Base-by-base conservation (phyloP, 2,888 invertebrate species). In the Drepanosiphum platanoidis region DNA sequence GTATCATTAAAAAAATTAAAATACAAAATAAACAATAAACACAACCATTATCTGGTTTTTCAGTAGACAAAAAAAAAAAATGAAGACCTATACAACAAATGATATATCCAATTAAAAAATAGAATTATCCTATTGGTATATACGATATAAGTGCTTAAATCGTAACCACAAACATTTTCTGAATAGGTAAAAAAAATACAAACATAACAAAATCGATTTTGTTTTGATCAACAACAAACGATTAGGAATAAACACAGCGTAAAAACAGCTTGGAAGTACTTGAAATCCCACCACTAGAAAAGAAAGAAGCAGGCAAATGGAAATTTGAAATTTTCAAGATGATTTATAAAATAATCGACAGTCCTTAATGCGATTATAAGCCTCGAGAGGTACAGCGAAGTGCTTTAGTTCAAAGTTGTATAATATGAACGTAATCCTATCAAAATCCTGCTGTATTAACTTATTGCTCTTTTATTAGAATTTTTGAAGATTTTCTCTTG, bases 361-460 rank as follows among this genome's bases (percentile, higher is more conserved):
- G 58, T 27, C 58, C 18, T 30, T 81, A 71, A 81, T 81, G 71
- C 71, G 36, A 71, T 71, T 81, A 58, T 71, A 71, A 61, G 58
- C 58, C 70, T 70, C 36, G 30, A 71, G 70, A 39, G 27, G 27
- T n/a, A 32, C 32, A 34, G 70, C 9, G 36, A 70, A 80, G 52
- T 71, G 30, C 13, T 81, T 36, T 36, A 70, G 70, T 30, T 81
- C 58, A 22, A 81, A 71, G 58, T 61, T 71, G 30, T 68, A 80
- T 27, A 36, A 66, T 52, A 70, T 80, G 52, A 80, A 70, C 81
- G n/a, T 58, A 71, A 80, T 71, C 52, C 70, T 27, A 80, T 58
- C 32, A 80, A 80, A 70, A 71, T 36, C 36, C 27, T n/a, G 22
- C 9, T 46, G 46, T 34, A 22, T 52, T 80, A 80, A 70, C 70